Evolutionary conservation across 1,140 invertebrate genomes (phyloP), one percentile per base, ranked within the genome.

Genomic region (Achatina immaculata): DNA sequence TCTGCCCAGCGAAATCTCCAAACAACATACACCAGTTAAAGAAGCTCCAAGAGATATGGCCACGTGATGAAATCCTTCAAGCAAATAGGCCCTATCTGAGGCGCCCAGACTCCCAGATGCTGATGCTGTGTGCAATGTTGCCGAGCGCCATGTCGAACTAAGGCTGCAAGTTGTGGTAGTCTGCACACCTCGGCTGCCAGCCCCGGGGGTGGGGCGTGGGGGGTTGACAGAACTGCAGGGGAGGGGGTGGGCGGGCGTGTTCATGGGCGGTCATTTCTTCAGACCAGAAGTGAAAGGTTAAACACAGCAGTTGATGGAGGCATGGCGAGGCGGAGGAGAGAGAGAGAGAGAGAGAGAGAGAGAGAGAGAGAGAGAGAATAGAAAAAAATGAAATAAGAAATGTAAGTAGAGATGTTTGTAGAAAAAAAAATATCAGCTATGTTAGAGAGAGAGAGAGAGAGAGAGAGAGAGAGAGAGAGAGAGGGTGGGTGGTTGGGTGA

Each of bases 331-430:
- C 3, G 42, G 24, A 34, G 24, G 48, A 51, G 55, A 55, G 14
- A 51, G 73, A 75, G 42, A 75, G 48, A 76, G 55, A 51, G 48
- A 51, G 74, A 1, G 48, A 71, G 68, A 71, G 68, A 55, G n/a
- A 51, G 74, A 38, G 51, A 58, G 19, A 62, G 51, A 36, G n/a
- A 55, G 45, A 34, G 74, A 38, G n/a, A 38, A n/a, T 19, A 14
- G 36, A 45, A 38, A n/a, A n/a, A 16, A 31, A 36, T 36, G 68
- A 40, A 9, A 40, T 14, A n/a, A 36, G 40, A 11, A 38, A 36
- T 28, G 62, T 7, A 36, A 28, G n/a, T 7, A 9, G 62, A 66
- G 34, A 72, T 34, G 36, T 42, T 31, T 19, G 42, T 21, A 76
- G 45, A 51, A 21, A 76, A 34, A 0, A 11, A 76, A 34, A 76